A percentile compares a stretch with the other conserved stretches of the same genome.
Evolutionary conservation across 2,888 invertebrate species (phyloP).

Genomic region (Mythimna loreyi): DNA sequence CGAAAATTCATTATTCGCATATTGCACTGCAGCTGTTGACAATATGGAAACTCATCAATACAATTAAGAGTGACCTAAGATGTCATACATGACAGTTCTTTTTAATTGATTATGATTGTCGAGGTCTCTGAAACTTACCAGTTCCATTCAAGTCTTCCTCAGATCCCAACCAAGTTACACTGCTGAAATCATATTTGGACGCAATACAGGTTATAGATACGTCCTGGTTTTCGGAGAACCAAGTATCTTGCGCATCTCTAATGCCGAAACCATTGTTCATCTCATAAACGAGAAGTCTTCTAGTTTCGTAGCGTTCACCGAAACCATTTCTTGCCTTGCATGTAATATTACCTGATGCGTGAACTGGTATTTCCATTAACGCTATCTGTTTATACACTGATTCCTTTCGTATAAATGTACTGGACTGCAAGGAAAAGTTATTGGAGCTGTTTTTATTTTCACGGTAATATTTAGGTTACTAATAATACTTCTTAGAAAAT

Average conservation of each 20-base stretch:
- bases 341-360: slow-evolving; percentile 73
- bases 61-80: background rate
- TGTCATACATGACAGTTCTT: background rate
- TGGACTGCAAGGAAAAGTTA: slow-evolving; percentile 56
- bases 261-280: slow-evolving; percentile 81
- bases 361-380: slow-evolving; percentile 67
- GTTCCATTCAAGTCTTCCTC: slow-evolving; percentile 57
- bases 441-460: background rate
- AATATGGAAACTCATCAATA: slow-evolving; percentile 41
- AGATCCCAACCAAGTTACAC: slow-evolving; percentile 76
- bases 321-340: slow-evolving; percentile 74
- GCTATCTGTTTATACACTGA: slow-evolving; percentile 72
- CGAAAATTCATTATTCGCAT: slow-evolving; percentile 71
- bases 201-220: slow-evolving; percentile 78
- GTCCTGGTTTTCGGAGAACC: slow-evolving; percentile 76
- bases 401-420: slow-evolving; percentile 27
- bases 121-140: slow-evolving; percentile 63
- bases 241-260: slow-evolving; percentile 64
- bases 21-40: slow-evolving; percentile 67
- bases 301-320: slow-evolving; percentile 33
- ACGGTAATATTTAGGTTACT: background rate
- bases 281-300: slow-evolving; percentile 77
- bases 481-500: background rate
- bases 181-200: slow-evolving; percentile 77
- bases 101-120: background rate